Conservation (phyloP, 2,888 invertebrate species). For the Venusia cambrica region DNA sequence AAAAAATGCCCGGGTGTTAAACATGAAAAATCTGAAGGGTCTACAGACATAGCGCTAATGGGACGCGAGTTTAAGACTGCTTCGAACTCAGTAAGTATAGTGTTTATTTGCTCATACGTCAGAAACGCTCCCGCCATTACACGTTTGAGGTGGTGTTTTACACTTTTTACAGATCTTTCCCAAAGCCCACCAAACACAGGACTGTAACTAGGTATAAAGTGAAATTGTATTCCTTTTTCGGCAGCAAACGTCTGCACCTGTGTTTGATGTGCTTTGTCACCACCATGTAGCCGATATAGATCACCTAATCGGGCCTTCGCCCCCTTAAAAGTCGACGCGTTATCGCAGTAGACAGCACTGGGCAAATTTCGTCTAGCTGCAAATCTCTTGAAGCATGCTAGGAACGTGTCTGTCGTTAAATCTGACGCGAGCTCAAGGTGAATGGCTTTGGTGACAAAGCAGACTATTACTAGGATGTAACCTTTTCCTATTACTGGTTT, state of each 20-base stretch:
- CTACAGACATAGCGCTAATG: constrained; percentile 1
- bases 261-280: too few species aligned
- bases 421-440: constrained; percentile 9
- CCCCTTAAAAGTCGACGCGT: not conserved
- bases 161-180: constrained; percentile 14
- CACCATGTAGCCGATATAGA: too few species aligned
- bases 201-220: constrained; percentile 8
- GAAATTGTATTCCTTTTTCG: too few species aligned
- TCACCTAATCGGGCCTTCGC: not conserved
- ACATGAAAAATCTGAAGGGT: constrained; percentile 2
- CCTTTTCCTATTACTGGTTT: constrained; percentile 1
- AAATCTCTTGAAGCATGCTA: constrained; percentile 12
- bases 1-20: constrained; percentile 13
- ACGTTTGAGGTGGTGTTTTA: constrained; percentile 16
- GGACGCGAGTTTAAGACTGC: constrained; percentile 10
- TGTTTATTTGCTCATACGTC: constrained; percentile 10
- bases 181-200: constrained; percentile 11
- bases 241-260: too few species aligned
- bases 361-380: not conserved
- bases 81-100: constrained; percentile 6
- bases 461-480: constrained; percentile 3
- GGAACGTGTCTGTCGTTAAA: constrained; percentile 10
- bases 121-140: constrained; percentile 1
- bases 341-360: not conserved
- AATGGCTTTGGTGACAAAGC: constrained; percentile 11